A percentile compares a stretch with the other conserved stretches of the same genome.
phyloP scores from a whole-genome alignment of 1,140 invertebrate species.

The Stegodyphus dumicola region DNA sequence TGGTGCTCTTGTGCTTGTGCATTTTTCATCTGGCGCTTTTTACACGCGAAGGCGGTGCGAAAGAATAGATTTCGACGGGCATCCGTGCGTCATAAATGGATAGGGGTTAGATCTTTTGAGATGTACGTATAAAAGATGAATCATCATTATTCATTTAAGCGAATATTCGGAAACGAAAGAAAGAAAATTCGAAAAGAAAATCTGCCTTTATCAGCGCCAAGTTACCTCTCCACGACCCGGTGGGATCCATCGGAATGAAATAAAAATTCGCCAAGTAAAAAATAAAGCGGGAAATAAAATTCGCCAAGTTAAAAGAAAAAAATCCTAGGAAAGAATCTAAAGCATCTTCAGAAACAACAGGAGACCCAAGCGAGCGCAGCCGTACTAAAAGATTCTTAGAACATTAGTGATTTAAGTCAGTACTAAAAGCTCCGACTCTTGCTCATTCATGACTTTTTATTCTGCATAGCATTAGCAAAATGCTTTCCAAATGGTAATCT shows the following conservation, averaged over 20 bases:
- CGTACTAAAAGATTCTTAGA: not conserved
- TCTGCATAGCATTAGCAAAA: not conserved
- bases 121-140: conserved; percentile 57
- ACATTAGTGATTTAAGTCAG: conserved; percentile 31
- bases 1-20: not conserved
- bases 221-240: not conserved
- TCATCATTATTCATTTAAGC: conserved; percentile 60
- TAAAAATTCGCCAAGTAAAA: conserved; percentile 13
- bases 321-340: conserved; percentile 24
- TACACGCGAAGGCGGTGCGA: conserved; percentile 23
- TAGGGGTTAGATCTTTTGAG: conserved; percentile 49
- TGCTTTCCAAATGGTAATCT: too few relatives aligned
- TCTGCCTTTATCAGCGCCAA: conserved; percentile 46
- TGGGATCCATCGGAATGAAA: conserved; percentile 31
- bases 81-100: conserved; percentile 35
- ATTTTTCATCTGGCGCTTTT: not conserved
- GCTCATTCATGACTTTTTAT: not conserved
- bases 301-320: not conserved
- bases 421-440: too few relatives aligned
- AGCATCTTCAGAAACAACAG: conserved; percentile 50
- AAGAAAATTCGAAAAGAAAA: not conserved
- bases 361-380: conserved; percentile 23
- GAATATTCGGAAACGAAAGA: not conserved
- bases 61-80: conserved; percentile 32
- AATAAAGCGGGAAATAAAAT: not conserved